Evolutionary conservation across 2,888 invertebrate species (phyloP), one percentile per base, ranked within the genome.

Genomic region (Leptinotarsa tumamoca): DNA sequence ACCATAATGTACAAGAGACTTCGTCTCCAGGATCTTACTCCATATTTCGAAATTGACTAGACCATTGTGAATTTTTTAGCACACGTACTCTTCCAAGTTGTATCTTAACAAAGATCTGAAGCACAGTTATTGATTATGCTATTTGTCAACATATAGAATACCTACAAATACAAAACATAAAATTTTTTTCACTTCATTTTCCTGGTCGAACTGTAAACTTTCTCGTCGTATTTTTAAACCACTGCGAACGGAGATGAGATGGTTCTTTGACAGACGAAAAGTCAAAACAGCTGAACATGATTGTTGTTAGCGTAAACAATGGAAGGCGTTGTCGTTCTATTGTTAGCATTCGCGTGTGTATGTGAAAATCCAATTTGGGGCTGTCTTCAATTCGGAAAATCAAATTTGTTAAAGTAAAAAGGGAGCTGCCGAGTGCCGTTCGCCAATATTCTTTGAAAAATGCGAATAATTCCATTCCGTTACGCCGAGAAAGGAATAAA

Each of bases 331-430:
- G 51, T 21, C 52, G 23, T 52, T 68, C 51, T 50, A 68, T 69
- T 56, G 56, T 49, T 43, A 70, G 58, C 70, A 23, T 58, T 58
- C 49, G 70, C 58, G 21, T 43, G 58, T 73, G 68, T 73, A 56
- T 71, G 67, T 15, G 68, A 49, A 63, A 76, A 73, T 68, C 68
- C 68, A 61, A 73, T 73, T 76, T 68, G 61, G 58, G 27, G 27
- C 18, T 61, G 51, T 68, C 67, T 68, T 73, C 68, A 72, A 72
- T 73, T 68, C 68, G 67, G 33, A 68, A 68, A 73, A 73, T 73
- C 33, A 61, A 73, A 73, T 73, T 73, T 68, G 68, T 58, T 58
- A 43, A 61, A 58, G 58, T 33, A 58, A 50, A 70, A 50, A 70
- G 58, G 56, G 21, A 58, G 21, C 58, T 49, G 23, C 70, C 49